Evolutionary conservation across 2,113 vertebrate species (phyloP).

Genomic region (Pedetes capensis): DNA sequence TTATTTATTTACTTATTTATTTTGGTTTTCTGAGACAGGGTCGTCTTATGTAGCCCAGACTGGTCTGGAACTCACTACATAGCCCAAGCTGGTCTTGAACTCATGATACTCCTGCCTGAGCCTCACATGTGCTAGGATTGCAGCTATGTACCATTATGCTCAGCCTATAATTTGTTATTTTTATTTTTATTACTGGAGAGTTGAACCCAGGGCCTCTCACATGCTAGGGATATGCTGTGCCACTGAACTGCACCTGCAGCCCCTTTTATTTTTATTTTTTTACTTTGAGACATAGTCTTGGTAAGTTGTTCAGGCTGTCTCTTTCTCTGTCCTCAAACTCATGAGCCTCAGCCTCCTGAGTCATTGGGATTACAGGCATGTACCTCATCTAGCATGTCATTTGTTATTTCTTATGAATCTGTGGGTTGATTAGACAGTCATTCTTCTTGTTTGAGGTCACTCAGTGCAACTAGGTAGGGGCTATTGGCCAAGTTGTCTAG

Average conservation of each 20-base stretch:
- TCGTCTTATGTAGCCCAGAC: not conserved
- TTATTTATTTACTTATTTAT: not conserved
- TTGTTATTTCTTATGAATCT: not conserved
- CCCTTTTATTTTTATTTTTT: too few species aligned
- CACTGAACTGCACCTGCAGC: too few species aligned
- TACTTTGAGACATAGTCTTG: too few species aligned
- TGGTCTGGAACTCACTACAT: not conserved
- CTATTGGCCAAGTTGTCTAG: not conserved
- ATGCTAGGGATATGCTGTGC: too few species aligned
- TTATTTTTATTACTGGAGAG: too few species aligned
- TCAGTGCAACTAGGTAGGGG: not conserved
- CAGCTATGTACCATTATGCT: not conserved
- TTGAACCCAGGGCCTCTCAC: too few species aligned
- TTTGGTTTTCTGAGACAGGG: not conserved
- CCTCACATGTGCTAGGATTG: not conserved
- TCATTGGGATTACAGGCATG: not conserved
- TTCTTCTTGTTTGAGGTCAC: not conserved
- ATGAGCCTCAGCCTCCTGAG: not conserved
- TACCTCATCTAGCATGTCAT: too few species aligned
- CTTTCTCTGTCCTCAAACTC: not conserved
- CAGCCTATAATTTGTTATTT: not conserved
- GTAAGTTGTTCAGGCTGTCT: too few species aligned
- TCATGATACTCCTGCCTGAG: not conserved
- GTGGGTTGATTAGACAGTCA: not conserved
- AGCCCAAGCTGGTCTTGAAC: not conserved